Percentiles rank a stretch among this genome's conserved stretches.
Conservation (phyloP, 2,113 vertebrate species). For the Sardina pilchardus region DNA sequence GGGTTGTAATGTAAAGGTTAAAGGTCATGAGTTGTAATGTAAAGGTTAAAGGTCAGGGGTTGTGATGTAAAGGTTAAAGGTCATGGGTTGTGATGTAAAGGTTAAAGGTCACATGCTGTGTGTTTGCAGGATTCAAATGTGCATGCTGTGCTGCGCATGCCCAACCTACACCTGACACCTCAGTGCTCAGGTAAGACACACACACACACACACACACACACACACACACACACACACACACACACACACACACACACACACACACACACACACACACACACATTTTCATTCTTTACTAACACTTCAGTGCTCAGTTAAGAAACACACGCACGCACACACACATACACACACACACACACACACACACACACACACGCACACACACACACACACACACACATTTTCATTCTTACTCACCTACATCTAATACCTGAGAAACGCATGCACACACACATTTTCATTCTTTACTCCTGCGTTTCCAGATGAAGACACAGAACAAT, state of each 20-base stretch:
- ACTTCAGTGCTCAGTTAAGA: slow-evolving; percentile 59
- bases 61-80: too few relatives aligned
- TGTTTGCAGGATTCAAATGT: slow-evolving; percentile 51
- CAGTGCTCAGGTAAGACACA: slow-evolving; percentile 64
- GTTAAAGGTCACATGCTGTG: background rate
- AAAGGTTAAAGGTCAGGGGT: too few relatives aligned
- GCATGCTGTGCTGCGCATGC: slow-evolving; percentile 68
- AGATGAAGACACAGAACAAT: too few relatives aligned
- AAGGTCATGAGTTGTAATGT: too few relatives aligned
- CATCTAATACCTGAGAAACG: too few relatives aligned
- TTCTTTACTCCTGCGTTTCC: too few relatives aligned
- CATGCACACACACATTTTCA: too few relatives aligned
- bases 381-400: background rate
- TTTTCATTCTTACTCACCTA: too few relatives aligned
- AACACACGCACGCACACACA: slow-evolving; percentile 10
- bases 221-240: slow-evolving; percentile 18
- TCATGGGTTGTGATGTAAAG: background rate
- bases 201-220: background rate
- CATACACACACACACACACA: background rate
- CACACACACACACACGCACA: too few relatives aligned
- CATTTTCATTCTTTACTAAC: slow-evolving; percentile 37
- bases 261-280: slow-evolving; percentile 17
- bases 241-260: background rate
- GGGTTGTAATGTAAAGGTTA: too few relatives aligned
- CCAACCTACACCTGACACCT: slow-evolving; percentile 53